These are phyloP conservation scores for Myiopsitta monachus DNA, from an alignment of 2,113 vertebrate genomes.

Conservation along the genomic window DNA sequence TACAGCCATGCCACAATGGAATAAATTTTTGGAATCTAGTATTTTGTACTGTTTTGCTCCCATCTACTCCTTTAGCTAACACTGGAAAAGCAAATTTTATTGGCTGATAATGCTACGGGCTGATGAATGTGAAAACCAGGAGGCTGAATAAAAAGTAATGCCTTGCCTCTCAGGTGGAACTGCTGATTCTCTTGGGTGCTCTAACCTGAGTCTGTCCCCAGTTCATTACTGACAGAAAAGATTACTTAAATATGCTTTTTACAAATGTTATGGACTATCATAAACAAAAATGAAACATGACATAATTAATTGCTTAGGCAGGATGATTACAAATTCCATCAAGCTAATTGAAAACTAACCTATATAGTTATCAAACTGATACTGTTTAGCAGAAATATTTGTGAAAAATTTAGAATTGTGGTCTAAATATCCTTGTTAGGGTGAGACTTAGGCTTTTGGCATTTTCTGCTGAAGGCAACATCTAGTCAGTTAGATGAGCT, in stretches of 20 bases:
- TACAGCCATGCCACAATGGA: neutral
- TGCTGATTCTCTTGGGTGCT: slow-evolving; percentile 2
- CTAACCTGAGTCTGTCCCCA: neutral
- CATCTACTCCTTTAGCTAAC: neutral
- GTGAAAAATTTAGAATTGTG: neutral
- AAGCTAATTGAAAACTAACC: slow-evolving; percentile 28
- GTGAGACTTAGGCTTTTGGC: neutral
- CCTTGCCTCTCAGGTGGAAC: neutral
- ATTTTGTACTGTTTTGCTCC: neutral
- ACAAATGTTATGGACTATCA: neutral
- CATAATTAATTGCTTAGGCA: slow-evolving; percentile 32
- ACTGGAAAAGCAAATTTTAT: neutral
- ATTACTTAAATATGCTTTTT: slow-evolving; percentile 5
- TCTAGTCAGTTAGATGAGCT: neutral
- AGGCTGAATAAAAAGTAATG: neutral
- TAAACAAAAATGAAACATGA: slow-evolving; percentile 39
- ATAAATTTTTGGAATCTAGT: neutral
- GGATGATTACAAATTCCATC: slow-evolving; percentile 19
- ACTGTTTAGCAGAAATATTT: neutral
- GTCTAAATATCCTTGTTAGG: neutral
- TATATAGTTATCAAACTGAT: neutral
- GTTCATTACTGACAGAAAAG: slow-evolving; percentile 24
- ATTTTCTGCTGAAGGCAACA: neutral
- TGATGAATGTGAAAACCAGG: slow-evolving; percentile 16
- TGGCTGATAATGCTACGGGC: neutral